These are phyloP conservation scores for Zygogramma bicolorata DNA, from an alignment of 2,888 invertebrate genomes.

Conservation along the genomic window DNA sequence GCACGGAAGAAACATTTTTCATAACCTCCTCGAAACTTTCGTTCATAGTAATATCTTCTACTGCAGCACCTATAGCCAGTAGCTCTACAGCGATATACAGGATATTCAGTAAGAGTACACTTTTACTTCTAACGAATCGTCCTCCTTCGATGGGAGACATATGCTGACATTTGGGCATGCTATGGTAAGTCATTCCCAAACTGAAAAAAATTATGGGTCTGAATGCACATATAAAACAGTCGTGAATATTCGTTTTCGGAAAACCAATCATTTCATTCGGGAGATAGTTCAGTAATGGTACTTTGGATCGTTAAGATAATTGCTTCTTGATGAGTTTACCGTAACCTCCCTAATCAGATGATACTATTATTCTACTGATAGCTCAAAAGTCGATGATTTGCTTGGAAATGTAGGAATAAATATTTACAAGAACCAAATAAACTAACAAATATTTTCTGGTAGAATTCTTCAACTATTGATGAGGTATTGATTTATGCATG, in stretches of 20 bases:
- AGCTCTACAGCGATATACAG: background rate
- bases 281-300: background rate
- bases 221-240: slow-evolving; percentile 23
- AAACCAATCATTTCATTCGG: background rate
- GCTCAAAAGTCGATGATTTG: too few species aligned
- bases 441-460: too few species aligned
- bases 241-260: background rate
- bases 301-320: background rate
- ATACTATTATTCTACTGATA: background rate
- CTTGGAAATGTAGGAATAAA: too few species aligned
- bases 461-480: too few species aligned
- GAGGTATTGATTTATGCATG: too few species aligned
- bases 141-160: background rate
- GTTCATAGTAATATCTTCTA: background rate
- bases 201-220: slow-evolving; percentile 10
- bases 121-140: background rate
- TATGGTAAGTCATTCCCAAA: slow-evolving; percentile 15
- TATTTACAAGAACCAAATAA: too few species aligned
- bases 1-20: background rate
- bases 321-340: background rate
- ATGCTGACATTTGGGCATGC: slow-evolving; percentile 15
- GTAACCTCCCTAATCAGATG: background rate
- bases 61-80: background rate
- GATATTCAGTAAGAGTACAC: background rate
- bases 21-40: background rate